phyloP scores from a whole-genome alignment of 2,113 vertebrate species.

The Camelus dromedarius region DNA sequence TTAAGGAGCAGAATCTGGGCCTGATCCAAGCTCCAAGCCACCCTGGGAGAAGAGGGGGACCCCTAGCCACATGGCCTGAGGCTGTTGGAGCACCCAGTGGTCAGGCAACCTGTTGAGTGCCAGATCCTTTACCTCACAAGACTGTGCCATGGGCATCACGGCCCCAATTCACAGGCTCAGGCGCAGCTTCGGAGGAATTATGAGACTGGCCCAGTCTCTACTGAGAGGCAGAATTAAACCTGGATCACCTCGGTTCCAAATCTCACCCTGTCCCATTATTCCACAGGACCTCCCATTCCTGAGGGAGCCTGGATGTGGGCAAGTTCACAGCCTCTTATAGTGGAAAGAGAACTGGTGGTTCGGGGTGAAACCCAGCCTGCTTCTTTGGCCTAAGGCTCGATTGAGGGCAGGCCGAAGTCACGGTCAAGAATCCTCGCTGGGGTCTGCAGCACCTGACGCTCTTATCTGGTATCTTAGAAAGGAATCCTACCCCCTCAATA shows the following conservation, averaged over 20 bases:
- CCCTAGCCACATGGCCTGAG: neutral
- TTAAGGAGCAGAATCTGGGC: neutral
- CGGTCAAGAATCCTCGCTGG: neutral
- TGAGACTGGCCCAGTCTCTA: neutral
- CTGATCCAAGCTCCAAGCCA: neutral
- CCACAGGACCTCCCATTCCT: neutral
- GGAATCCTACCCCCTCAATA: constrained; percentile 5
- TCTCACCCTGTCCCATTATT: neutral
- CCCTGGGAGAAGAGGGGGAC: neutral
- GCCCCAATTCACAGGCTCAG: neutral
- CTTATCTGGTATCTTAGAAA: neutral
- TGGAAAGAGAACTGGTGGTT: neutral
- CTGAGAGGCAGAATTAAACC: neutral
- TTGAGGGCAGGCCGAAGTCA: neutral
- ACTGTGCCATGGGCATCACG: neutral
- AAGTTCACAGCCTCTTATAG: neutral
- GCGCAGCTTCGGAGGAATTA: neutral
- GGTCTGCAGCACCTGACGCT: neutral
- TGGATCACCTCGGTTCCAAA: neutral
- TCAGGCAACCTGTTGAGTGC: neutral
- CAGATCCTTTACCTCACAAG: neutral
- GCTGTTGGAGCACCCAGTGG: neutral
- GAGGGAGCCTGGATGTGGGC: neutral
- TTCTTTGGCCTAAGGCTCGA: neutral
- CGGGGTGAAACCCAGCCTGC: neutral